Conservation (phyloP, 2,113 vertebrate species). For the Sakesphorus luctuosus region DNA sequence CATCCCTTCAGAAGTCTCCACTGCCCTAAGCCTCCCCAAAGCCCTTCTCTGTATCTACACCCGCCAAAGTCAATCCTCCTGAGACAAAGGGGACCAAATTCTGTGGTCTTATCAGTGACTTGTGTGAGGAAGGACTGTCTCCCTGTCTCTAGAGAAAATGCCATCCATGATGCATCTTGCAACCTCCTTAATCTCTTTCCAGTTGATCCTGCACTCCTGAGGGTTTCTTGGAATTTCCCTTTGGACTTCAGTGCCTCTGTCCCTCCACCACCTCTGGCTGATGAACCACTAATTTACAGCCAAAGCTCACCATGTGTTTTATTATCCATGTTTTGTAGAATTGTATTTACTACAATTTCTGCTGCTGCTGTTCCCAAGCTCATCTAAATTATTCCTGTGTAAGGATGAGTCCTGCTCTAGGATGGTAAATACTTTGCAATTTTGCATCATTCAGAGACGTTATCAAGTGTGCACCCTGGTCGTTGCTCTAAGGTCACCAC, state of each 20-base stretch:
- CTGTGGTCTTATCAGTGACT: neutral
- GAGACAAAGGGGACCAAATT: neutral
- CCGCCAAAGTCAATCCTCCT: neutral
- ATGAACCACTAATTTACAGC: neutral
- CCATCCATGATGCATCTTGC: neutral
- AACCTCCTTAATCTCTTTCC: neutral
- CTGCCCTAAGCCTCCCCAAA: neutral
- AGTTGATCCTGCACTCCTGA: neutral
- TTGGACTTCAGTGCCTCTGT: neutral
- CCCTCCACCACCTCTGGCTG: neutral
- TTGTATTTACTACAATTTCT: neutral
- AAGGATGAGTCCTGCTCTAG: neutral
- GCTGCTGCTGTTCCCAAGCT: neutral
- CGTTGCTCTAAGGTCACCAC: neutral
- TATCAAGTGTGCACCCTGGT: neutral
- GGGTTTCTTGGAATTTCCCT: neutral
- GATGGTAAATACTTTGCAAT: neutral
- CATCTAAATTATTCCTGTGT: neutral
- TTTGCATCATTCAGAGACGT: neutral
- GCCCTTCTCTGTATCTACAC: neutral
- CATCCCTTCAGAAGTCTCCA: neutral
- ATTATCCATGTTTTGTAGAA: neutral
- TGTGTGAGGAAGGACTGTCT: neutral
- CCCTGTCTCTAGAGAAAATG: neutral
- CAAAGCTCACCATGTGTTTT: neutral